Base-by-base conservation (phyloP, 2,113 vertebrate species). In the Glaucidium brasilianum region DNA sequence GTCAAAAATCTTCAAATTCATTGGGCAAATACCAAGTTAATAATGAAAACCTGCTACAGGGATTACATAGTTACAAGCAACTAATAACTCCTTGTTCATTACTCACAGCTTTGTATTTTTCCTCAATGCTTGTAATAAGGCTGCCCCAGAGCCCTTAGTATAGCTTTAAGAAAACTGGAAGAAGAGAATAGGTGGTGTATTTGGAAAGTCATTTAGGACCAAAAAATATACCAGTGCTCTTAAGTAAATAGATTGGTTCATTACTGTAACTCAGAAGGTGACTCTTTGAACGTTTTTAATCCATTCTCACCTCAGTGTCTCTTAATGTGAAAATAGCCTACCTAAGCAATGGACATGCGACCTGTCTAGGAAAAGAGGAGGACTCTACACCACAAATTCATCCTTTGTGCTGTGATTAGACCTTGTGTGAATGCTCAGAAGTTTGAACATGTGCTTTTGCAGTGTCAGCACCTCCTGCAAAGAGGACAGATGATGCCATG, bases 21-120 rank as follows among this genome's bases (percentile, higher is more conserved):
- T 41, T 75, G 47, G 29, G 25, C 43, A 92, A 92, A 72, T 89
- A 85, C 12, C 47, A 88, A 75, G 72, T 92, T 35, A 72, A 34
- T 82, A 85, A 76, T 0, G 2, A 72, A 72, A 89, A 68, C 12
- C 25, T 82, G 35, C 62, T 79, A 9, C 23, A 75, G 52, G 10
- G 7, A 3, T 50, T 91, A 39, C 17, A 12, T n/a, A 49, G 15
- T 62, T 91, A 86, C 21, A 41, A 92, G n/a, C 25, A 71, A 30
- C 32, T 82, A 35, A 6, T 76, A 35, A 64, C 10, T 87, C 26
- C 11, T 35, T 67, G 30, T 50, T 88, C 75, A 29, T 84, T 74
- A 66, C 15, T 49, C 62, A 12, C 23, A 78, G 62, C 34, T 86
- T 88, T 55, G 32, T 8, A 20, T 75, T 82, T 78, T 85, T 75